Evolutionary conservation across 2,888 invertebrate genomes (phyloP), one percentile per base, ranked within the genome.

Genomic region (Drosophila cyrtoloma): DNA sequence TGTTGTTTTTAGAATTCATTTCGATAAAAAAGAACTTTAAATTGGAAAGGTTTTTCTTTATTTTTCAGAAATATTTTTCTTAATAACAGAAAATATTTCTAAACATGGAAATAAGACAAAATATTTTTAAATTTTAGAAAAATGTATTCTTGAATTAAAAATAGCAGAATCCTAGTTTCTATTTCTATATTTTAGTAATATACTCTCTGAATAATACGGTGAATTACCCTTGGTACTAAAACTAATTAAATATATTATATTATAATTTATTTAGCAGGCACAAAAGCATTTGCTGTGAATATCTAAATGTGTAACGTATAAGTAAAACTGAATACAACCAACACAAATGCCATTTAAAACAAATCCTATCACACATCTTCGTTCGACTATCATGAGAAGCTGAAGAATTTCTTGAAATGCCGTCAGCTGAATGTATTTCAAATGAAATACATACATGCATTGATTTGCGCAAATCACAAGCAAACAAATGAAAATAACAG

Each of bases 401-500:
- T 44, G 16, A 66, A 55, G 65, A 57, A 32, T 55, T 66, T 53
- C 30, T 30, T 52, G 57, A 65, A 52, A 32, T 42, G 47, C 52
- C 33, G n/a, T 42, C 26, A 55, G 52, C 63, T 61, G 60, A 53
- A 44, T 42, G 42, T 9, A 42, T 44, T 22, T 59, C 30, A 80
- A 69, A 77, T 69, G 42, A 37, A 26, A 47, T 28, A 9, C 19
- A 70, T n/a, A 35, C 19, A 44, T n/a, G 50, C 6, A 47, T 5
- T 32, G 19, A 44, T 52, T 55, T 67, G 44, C 44, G 47, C 42
- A 74, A 80, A 69, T 81, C 67, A 72, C 32, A 71, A 32, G 62
- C 58, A 68, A 77, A 70, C 58, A 75, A 81, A 66, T 47, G 60
- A 37, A 71, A 57, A 56, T 59, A 69, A 58, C 53, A 65, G 52